Base-by-base conservation (phyloP, 2,113 vertebrate species). In the Corvus cornix region DNA sequence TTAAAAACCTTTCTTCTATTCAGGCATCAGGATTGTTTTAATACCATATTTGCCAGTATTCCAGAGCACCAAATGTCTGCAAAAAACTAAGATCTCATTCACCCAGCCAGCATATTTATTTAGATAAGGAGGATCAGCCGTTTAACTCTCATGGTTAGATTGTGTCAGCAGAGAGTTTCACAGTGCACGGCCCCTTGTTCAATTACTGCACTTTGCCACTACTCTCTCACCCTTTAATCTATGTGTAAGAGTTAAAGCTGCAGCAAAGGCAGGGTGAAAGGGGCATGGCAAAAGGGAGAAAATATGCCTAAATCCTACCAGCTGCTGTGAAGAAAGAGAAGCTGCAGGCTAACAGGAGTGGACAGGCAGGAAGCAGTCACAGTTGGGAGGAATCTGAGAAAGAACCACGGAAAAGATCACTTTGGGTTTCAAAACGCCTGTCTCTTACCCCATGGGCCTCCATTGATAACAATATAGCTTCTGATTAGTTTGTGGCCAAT, bases 341-440 rank as follows among this genome's bases (percentile, higher is more conserved):
- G 24, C 52, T 93, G 83, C 43, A 84, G 52, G 80, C 81, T 95
- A 93, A 92, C 89, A 67, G 86, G 33, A 97, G 27, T 52, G 90
- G 93, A 93, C 80, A 89, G 84, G 56, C 80, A 96, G 91, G 93
- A 95, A 95, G 77, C 73, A 81, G 73, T 60, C 86, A 21, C 84
- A 81, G 44, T 87, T 81, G 73, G 60, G 69, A 95, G 69, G 93
- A 91, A 89, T 93, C 64, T 84, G 84, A 92, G 76, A 77, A 85
- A 66, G 52, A 84, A 78, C 52, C 48, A 75, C 70, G 56, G 43
- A 95, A 87, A 72, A 84, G 43, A 86, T 67, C 72, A 37, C 52
- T 95, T 80, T 56, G 77, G 44, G 35, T 68, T 93, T 93, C 64
- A 89, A 41, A 95, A 93, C 46, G 31, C 44, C 28, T 84, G 33